A percentile compares a stretch with the other conserved stretches of the same genome.
Conservation (phyloP, 2,888 invertebrate genomes). For the Cataglyphis cursor region DNA sequence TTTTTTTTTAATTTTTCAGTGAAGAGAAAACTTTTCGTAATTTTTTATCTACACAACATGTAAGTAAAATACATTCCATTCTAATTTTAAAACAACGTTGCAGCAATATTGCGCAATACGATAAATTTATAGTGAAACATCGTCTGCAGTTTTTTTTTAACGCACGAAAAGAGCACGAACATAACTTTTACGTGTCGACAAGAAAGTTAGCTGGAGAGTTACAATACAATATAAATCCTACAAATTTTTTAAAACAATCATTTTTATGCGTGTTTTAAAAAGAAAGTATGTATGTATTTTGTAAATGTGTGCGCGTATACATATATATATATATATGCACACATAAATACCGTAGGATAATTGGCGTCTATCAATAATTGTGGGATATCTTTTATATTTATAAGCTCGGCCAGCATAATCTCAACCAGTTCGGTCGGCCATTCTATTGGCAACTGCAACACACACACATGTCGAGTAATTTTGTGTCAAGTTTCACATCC, state of each 20-base stretch:
- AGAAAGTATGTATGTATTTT: background rate
- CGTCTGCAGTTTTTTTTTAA: background rate
- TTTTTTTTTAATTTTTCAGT: background rate
- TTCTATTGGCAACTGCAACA: conserved; percentile 86
- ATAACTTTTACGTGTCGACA: background rate
- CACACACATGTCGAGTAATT: no score
- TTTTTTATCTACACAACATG: background rate
- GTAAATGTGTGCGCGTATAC: no score
- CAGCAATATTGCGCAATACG: background rate
- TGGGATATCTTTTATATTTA: conserved; percentile 88
- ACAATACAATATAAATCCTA: background rate
- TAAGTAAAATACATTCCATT: background rate
- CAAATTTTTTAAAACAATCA: background rate
- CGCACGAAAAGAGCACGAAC: conserved; percentile 9
- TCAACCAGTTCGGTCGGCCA: conserved; percentile 88
- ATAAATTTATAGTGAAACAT: background rate
- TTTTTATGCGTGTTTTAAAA: background rate
- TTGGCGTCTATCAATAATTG: conserved; percentile 87
- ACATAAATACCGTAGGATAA: conserved; percentile 87
- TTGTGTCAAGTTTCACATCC: conserved; percentile 18
- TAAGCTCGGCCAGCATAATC: conserved; percentile 87
- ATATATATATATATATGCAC: background rate
- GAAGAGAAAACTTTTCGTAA: background rate
- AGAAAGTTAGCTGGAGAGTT: background rate
- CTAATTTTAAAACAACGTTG: background rate